Evolutionary conservation across 2,113 vertebrate species (phyloP), one percentile per base, ranked within the genome.

Genomic region (Cheilinus undulatus): DNA sequence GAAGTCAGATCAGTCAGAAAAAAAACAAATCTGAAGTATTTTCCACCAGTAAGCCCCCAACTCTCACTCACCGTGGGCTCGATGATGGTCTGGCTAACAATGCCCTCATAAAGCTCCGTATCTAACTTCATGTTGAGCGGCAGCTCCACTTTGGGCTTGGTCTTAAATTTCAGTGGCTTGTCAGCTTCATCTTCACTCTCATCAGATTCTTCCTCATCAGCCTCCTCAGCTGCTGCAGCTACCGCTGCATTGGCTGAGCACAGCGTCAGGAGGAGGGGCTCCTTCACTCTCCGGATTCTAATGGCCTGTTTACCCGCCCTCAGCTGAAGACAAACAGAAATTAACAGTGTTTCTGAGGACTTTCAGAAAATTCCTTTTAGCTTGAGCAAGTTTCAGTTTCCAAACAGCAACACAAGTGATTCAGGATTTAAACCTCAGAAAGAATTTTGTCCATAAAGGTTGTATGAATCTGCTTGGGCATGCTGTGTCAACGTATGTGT

Each of bases 51-150:
- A 13, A 38, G 1, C 34, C 20, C 5, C 34, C 17, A 4, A 3
- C 6, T 15, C 19, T 23, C 8, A 1, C 60, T 75, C 32, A 90
- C 88, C 67, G 79, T 73, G 62, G 88, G 78, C 32, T 91, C 84
- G 0, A 86, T 87, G 74, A 91, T 78, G 2, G 91, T 69, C 77
- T 92, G 89, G 61, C 85, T 91, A 54, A 91, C 88, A 5, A 90
- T 65, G 56, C 91, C 89, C 56, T 91, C 91, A 15, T 91, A 92
- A 53, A 89, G 79, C 68, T 90, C 91, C 0, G 34, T 1, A 82
- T 91, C 91, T 67, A 92, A 79, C 40, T 24, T 46, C 60, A 79
- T 46, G 72, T 73, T 61, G 46, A 71, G 22, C 0, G 23, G 56
- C 13, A 69, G 7, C 3, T 86, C 73, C 19, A 5, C 2, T 22